Evolutionary conservation across 2,113 vertebrate species (phyloP).

Genomic region (Austrofundulus limnaeus): DNA sequence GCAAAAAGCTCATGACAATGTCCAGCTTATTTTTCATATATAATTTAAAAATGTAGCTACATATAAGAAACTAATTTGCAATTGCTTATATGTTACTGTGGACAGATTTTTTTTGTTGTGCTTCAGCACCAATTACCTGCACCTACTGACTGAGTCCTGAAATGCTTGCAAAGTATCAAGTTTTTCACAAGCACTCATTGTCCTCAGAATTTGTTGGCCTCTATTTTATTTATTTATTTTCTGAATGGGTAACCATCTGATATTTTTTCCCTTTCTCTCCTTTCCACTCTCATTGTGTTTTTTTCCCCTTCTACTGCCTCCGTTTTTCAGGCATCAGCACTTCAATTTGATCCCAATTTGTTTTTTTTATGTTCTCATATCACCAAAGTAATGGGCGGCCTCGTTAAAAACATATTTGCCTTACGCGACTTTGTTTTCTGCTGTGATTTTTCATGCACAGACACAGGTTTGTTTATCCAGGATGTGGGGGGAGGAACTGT

Average conservation of each 20-base stretch:
- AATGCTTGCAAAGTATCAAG: slow-evolving; percentile 28
- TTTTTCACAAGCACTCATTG: slow-evolving; percentile 1
- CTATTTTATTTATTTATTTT: slow-evolving; percentile 14
- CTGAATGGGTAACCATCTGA: slow-evolving; percentile 6
- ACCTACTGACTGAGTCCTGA: slow-evolving; percentile 13
- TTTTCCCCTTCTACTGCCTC: slow-evolving; percentile 13
- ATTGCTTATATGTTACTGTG: slow-evolving; percentile 4
- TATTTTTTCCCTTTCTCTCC: slow-evolving; percentile 6
- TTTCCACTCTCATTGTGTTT: neutral
- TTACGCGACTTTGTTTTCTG: slow-evolving; percentile 67
- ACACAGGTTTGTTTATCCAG: slow-evolving; percentile 53
- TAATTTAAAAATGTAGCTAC: slow-evolving; percentile 11
- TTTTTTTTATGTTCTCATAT: slow-evolving; percentile 71
- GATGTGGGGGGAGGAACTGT: neutral
- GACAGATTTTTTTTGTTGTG: neutral
- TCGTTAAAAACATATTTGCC: slow-evolving; percentile 81
- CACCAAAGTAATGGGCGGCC: slow-evolving; percentile 73
- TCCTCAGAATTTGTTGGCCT: slow-evolving; percentile 1
- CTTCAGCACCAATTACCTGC: slow-evolving; percentile 11
- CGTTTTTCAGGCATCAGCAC: slow-evolving; percentile 64
- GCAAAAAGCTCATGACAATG: slow-evolving; percentile 6
- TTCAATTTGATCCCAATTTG: slow-evolving; percentile 77
- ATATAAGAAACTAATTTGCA: neutral
- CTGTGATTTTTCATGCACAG: slow-evolving; percentile 67
- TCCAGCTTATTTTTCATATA: neutral